phyloP scores from a whole-genome alignment of 2,888 invertebrate species.

The Polymixis lichenea region DNA sequence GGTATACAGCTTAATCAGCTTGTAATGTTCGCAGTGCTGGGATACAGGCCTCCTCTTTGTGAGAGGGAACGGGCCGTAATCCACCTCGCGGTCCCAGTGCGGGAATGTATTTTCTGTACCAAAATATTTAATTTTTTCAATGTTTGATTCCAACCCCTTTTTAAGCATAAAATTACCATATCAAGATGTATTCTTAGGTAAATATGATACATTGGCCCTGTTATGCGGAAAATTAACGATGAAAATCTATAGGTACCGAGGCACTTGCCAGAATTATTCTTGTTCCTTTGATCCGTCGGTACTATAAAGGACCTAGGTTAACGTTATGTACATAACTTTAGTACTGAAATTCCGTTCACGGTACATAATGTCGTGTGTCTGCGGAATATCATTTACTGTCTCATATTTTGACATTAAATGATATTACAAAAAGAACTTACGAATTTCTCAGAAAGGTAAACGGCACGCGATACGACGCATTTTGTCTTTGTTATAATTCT shows the following conservation, averaged over 20 bases:
- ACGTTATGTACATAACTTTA: slow-evolving; percentile 34
- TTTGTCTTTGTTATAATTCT: slow-evolving; percentile 27
- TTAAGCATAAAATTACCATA: too few species aligned
- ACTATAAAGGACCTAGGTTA: slow-evolving; percentile 13
- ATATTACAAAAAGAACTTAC: slow-evolving; percentile 57
- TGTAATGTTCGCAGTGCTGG: too few species aligned
- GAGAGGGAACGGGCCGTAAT: too few species aligned
- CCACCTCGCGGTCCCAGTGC: too few species aligned
- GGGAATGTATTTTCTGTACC: too few species aligned
- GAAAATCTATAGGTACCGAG: not conserved
- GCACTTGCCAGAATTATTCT: not conserved
- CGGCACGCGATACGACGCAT: slow-evolving; percentile 48
- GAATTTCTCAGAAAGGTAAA: slow-evolving; percentile 45
- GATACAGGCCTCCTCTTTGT: too few species aligned
- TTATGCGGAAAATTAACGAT: not conserved
- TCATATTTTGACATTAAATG: slow-evolving; percentile 58
- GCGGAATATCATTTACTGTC: slow-evolving; percentile 52
- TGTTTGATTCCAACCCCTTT: not conserved
- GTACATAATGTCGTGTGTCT: slow-evolving; percentile 49
- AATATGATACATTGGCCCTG: not conserved
- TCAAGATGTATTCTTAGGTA: too few species aligned
- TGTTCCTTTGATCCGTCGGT: slow-evolving; percentile 25
- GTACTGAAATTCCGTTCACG: slow-evolving; percentile 30
- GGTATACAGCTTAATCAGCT: too few species aligned
- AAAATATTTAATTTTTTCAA: too few species aligned